Evolutionary conservation across 2,797 vertebrate species (phyloP).

Genomic region (Alca torda): DNA sequence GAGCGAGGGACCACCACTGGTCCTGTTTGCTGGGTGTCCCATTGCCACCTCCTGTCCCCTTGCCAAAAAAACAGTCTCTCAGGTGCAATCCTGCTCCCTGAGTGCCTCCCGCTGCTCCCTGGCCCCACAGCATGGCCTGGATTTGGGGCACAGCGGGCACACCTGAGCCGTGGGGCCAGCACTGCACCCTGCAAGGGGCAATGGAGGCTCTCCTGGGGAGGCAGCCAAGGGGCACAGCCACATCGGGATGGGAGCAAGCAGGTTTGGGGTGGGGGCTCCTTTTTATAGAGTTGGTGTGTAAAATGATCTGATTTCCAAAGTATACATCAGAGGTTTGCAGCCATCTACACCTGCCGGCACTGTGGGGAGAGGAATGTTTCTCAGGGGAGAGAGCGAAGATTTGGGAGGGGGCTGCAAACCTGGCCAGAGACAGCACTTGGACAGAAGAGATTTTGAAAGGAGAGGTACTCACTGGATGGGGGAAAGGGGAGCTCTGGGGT

Average conservation of each 20-base stretch:
- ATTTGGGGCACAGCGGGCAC: background rate
- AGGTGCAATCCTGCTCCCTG: too few relatives aligned
- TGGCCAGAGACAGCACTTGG: background rate
- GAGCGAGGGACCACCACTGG: background rate
- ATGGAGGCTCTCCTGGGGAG: background rate
- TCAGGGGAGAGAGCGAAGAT: background rate
- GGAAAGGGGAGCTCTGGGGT: background rate
- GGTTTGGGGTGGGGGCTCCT: background rate
- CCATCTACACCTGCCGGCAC: background rate
- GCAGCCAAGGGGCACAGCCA: background rate
- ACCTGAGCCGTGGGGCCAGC: background rate
- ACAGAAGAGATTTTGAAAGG: background rate
- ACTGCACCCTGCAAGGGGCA: background rate
- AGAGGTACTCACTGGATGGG: background rate
- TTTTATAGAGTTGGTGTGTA: background rate
- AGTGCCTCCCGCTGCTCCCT: background rate
- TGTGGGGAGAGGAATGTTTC: background rate
- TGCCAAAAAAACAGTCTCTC: background rate
- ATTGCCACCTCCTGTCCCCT: background rate
- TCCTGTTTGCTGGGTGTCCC: background rate
- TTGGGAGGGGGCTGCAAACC: background rate
- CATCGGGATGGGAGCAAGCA: fast-evolving
- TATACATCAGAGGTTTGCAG: background rate
- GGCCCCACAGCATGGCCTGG: fast-evolving
- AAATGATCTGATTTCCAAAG: background rate